These are phyloP conservation scores for Cephalotes varians DNA, from an alignment of 2,888 invertebrate genomes.

Conservation along the genomic window DNA sequence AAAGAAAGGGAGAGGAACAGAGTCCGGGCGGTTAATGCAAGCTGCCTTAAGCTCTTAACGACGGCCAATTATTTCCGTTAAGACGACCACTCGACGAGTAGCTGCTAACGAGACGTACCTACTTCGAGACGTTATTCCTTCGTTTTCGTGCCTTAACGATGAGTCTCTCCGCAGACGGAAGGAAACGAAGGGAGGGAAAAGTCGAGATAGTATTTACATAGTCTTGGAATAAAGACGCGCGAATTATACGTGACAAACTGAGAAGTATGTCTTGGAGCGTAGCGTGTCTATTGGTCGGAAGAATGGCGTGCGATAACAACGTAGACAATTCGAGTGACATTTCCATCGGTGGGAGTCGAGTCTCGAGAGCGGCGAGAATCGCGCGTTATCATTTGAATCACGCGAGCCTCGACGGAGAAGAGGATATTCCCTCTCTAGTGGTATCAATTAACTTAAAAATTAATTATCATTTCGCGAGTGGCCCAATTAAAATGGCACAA, in stretches of 20 bases:
- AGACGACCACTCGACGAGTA: slow-evolving; percentile 70
- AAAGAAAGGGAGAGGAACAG: slow-evolving; percentile 30
- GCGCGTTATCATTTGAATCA: slow-evolving; percentile 39
- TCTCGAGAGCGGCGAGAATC: slow-evolving; percentile 25
- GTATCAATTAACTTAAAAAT: slow-evolving; percentile 69
- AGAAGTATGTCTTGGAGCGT: slow-evolving; percentile 16
- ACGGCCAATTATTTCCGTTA: slow-evolving; percentile 80
- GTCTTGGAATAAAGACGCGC: slow-evolving; percentile 39
- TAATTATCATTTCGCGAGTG: slow-evolving; percentile 73
- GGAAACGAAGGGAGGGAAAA: slow-evolving; percentile 7
- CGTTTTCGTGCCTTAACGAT: slow-evolving; percentile 35
- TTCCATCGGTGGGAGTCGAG: background rate
- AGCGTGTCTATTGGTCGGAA: background rate
- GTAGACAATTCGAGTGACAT: slow-evolving; percentile 31
- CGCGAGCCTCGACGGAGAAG: background rate
- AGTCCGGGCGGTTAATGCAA: slow-evolving; percentile 58
- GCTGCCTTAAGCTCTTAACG: slow-evolving; percentile 76
- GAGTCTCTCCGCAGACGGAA: background rate
- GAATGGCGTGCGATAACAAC: slow-evolving; percentile 37
- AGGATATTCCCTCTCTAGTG: background rate
- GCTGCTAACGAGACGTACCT: slow-evolving; percentile 73
- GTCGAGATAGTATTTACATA: slow-evolving; percentile 35
- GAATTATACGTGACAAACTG: slow-evolving; percentile 43
- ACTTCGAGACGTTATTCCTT: slow-evolving; percentile 43
- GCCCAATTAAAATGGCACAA: slow-evolving; percentile 76